These are phyloP conservation scores for Scomberomorus guttatus DNA, from an alignment of 2,797 vertebrate species.

Conservation along the genomic window DNA sequence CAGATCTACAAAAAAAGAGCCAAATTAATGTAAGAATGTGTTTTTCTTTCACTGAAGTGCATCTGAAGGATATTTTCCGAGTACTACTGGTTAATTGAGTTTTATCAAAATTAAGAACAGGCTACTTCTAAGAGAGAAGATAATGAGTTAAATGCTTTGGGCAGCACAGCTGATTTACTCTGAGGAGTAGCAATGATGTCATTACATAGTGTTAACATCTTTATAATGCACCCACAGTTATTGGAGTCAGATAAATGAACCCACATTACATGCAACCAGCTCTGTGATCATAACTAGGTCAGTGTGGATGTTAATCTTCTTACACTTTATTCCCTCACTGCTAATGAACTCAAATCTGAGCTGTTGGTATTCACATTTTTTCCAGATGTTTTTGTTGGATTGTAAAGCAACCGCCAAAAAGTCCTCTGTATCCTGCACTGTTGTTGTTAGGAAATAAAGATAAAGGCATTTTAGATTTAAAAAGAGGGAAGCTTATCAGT, in stretches of 20 bases:
- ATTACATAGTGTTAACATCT: slow-evolving; percentile 40
- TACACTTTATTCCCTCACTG: slow-evolving; percentile 11
- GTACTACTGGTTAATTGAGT: background rate
- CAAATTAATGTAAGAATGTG: slow-evolving; percentile 3
- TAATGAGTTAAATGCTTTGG: slow-evolving; percentile 11
- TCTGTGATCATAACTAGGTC: slow-evolving; percentile 39
- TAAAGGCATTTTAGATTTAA: background rate
- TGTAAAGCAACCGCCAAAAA: slow-evolving; percentile 6
- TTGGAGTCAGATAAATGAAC: slow-evolving; percentile 20
- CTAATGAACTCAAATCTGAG: slow-evolving; percentile 13
- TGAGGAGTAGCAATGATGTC: slow-evolving; percentile 37
- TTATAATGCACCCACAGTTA: slow-evolving; percentile 53
- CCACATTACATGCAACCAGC: slow-evolving; percentile 31
- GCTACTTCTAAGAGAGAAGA: slow-evolving; percentile 9
- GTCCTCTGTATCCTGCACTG: slow-evolving; percentile 5
- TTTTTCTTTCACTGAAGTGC: background rate
- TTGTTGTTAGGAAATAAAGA: slow-evolving; percentile 20
- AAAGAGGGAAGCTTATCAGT: slow-evolving; percentile 9
- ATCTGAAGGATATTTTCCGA: background rate
- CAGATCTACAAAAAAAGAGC: slow-evolving; percentile 87
- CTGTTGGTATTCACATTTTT: slow-evolving; percentile 37
- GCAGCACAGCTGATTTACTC: slow-evolving; percentile 24
- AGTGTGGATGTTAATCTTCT: slow-evolving; percentile 18
- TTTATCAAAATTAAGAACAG: slow-evolving; percentile 3
- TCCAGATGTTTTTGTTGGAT: slow-evolving; percentile 41